Evolutionary conservation across 2,113 vertebrate genomes (phyloP).

Genomic region (Oceanites oceanicus): DNA sequence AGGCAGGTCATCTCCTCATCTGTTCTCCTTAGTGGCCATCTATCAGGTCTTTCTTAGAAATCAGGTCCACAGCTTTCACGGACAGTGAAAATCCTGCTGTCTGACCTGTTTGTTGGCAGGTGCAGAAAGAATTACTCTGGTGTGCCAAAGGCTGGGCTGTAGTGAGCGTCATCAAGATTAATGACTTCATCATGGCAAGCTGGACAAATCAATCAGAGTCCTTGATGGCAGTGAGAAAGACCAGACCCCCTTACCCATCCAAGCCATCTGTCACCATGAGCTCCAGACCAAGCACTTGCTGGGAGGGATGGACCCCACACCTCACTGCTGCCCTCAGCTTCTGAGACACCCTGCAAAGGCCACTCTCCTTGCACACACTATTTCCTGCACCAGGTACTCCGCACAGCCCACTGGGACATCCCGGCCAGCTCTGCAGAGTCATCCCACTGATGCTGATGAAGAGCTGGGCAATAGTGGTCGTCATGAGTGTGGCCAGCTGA

Average conservation of each 20-base stretch:
- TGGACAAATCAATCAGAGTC: slow-evolving; percentile 25
- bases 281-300: background rate
- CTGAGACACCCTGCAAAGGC: background rate
- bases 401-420: background rate
- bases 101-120: background rate
- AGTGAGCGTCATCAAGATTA: slow-evolving; percentile 40
- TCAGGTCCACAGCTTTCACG: background rate
- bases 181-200: slow-evolving; percentile 8
- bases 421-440: background rate
- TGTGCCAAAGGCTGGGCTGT: background rate
- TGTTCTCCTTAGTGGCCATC: background rate
- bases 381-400: background rate
- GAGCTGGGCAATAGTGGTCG: background rate
- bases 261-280: background rate
- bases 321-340: background rate
- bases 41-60: background rate
- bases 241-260: background rate
- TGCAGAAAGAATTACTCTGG: background rate
- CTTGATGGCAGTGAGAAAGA: background rate
- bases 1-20: background rate
- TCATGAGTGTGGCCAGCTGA: background rate
- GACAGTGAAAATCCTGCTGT: background rate
- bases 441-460: background rate
- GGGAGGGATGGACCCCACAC: background rate
- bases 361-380: background rate